Base-by-base conservation (phyloP, 2,797 vertebrate genomes). In the Halcyon smyrnensis region DNA sequence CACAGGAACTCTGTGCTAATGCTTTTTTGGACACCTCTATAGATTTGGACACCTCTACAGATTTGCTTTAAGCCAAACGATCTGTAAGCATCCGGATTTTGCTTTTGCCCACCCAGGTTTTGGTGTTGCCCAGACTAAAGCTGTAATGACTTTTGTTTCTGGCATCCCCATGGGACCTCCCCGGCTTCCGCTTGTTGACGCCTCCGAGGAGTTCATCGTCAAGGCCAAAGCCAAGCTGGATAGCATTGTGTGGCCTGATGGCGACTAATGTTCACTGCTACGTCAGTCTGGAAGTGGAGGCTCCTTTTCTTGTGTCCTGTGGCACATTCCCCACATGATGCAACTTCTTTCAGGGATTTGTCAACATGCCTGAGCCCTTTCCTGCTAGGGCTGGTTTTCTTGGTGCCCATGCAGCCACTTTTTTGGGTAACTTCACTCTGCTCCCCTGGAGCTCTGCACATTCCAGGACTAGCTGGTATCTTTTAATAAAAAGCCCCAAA, bases 101-200 rank as follows among this genome's bases (percentile, higher is more conserved):
- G 70, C 85, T 76, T 96, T 96, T 97, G 86, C 84, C 50, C 65
- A 6, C 96, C 34, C 95, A 99, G 99, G 99, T 86, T 99, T 99
- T 85, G 98, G 99, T 89, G 91, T 99, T 87, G 98, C 99, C 2
- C 98, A 99, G 94, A 99, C 98, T 95, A 99, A 99, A 98, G 98
- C 98, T 95, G 94, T 99, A 91, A 99, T 99, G 99, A 98, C 84
- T 6, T 95, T 98, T 69, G 56, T 99, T 90, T 99, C 99, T 11
- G 99, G 99, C 63, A 97, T 99, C 95, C 81, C 89, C 20, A 98
- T 99, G 97, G 99, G 99, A 28, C 99, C 99, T 15, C 99, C 99
- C 15, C 98, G 99, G 18, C 98, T 99, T 76, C 99, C 99, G 0
- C 75, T 99, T 80, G 95, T 96, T 84, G 97, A 51, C 1, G 98